Evolutionary conservation across 1,140 invertebrate species (phyloP).

Genomic region (Trichogramma pretiosum): DNA sequence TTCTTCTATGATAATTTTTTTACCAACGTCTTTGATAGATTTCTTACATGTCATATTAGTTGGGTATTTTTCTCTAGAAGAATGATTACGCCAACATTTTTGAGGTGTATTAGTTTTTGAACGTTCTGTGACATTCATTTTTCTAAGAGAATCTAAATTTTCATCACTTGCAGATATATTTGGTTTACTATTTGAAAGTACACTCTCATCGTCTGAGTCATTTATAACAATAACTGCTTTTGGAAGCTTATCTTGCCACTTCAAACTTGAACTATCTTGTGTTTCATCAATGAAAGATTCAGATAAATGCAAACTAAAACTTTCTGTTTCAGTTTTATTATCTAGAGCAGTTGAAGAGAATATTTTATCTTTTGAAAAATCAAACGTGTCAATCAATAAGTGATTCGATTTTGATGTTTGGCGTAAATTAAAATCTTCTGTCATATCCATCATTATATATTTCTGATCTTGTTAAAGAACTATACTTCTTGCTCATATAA

Average conservation of each 20-base stretch:
- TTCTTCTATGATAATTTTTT: slow-evolving; percentile 9
- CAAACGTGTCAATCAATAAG: too few species aligned
- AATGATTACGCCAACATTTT: slow-evolving; percentile 10
- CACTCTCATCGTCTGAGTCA: slow-evolving; percentile 23
- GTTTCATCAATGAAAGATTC: slow-evolving; percentile 17
- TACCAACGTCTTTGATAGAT: not conserved
- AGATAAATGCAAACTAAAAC: slow-evolving; percentile 19
- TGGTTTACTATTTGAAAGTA: not conserved
- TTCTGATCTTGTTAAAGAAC: too few species aligned
- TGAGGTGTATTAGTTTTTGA: not conserved
- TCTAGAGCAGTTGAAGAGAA: slow-evolving; percentile 6
- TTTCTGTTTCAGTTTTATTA: slow-evolving; percentile 4
- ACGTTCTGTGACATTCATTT: not conserved
- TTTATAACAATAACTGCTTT: slow-evolving; percentile 22
- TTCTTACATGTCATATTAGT: slow-evolving; percentile 12
- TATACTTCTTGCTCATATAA: too few species aligned
- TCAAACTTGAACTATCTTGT: not conserved
- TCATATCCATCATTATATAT: slow-evolving; percentile 8
- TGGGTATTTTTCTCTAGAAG: slow-evolving; percentile 15
- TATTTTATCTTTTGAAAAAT: slow-evolving; percentile 1
- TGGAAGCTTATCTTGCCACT: not conserved
- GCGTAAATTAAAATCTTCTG: slow-evolving; percentile 6
- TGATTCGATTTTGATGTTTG: slow-evolving; percentile 9
- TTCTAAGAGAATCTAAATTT: not conserved
- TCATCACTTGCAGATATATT: too few species aligned